Conservation (phyloP, 2,113 vertebrate species). For the Clupea harengus region DNA sequence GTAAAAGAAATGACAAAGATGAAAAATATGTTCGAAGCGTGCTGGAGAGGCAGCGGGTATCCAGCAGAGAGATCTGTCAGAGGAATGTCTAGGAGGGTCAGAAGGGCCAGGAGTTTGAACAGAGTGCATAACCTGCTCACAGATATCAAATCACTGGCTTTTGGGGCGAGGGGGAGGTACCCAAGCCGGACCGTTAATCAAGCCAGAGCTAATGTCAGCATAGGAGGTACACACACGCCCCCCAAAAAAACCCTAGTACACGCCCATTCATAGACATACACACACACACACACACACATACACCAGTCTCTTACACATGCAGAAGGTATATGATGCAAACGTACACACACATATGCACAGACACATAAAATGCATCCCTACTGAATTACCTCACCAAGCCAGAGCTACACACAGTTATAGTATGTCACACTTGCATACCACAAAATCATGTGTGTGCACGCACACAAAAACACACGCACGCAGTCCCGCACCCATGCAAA, state of each 20-base stretch:
- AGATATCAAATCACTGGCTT: constrained; percentile 62
- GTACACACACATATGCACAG: neutral
- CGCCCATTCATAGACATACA: constrained; percentile 5
- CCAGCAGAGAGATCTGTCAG: neutral
- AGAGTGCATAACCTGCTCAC: constrained; percentile 61
- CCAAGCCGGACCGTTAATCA: constrained; percentile 54
- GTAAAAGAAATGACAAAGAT: neutral
- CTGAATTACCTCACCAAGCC: neutral
- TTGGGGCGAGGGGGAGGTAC: constrained; percentile 41
- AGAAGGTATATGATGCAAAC: constrained; percentile 17
- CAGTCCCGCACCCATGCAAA: neutral
- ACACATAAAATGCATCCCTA: neutral
- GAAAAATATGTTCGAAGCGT: neutral
- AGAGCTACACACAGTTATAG: neutral
- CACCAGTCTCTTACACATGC: neutral
- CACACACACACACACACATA: constrained; percentile 31
- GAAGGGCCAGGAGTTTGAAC: constrained; percentile 57
- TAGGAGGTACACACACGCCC: neutral
- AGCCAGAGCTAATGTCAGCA: constrained; percentile 33
- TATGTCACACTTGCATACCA: constrained; percentile 40
- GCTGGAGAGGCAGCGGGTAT: neutral
- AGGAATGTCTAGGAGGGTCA: constrained; percentile 42
- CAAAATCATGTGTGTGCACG: constrained; percentile 22
- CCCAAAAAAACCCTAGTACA: neutral
- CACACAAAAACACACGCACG: neutral